Percentiles rank a stretch among this genome's conserved stretches.
Evolutionary conservation across 2,797 vertebrate genomes (phyloP).

Genomic region (Tapirus indicus): DNA sequence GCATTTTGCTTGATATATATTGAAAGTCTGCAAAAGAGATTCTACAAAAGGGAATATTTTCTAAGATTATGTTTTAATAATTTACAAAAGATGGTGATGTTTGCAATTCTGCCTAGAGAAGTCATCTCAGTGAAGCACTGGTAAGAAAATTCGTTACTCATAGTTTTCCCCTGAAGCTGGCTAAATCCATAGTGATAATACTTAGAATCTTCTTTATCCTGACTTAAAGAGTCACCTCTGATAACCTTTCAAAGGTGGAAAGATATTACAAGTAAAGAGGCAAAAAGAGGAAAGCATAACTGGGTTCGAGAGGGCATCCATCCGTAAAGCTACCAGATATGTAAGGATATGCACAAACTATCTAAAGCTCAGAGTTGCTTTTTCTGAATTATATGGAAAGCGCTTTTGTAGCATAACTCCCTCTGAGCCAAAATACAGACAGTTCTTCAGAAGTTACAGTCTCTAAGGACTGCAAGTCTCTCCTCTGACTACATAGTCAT

Average conservation of each 20-base stretch:
- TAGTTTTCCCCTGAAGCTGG: neutral
- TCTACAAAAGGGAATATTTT: slow-evolving; percentile 56
- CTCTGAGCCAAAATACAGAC: neutral
- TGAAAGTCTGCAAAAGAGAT: slow-evolving; percentile 41
- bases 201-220: neutral
- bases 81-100: slow-evolving; percentile 36
- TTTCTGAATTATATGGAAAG: neutral
- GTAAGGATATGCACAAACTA: neutral
- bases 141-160: slow-evolving; percentile 59
- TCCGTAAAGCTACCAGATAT: neutral
- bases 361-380: neutral
- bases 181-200: neutral
- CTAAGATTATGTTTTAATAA: slow-evolving; percentile 54
- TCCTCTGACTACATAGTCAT: neutral
- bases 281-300: neutral
- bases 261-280: neutral
- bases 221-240: neutral
- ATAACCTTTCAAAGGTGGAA: slow-evolving; percentile 35
- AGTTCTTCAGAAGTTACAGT: neutral
- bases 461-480: neutral
- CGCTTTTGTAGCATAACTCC: neutral
- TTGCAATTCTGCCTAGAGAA: slow-evolving; percentile 9
- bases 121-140: neutral
- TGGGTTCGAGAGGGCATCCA: neutral
- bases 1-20: slow-evolving; percentile 2